phyloP scores from a whole-genome alignment of 2,797 vertebrate species.

The Clarias pachynema region DNA sequence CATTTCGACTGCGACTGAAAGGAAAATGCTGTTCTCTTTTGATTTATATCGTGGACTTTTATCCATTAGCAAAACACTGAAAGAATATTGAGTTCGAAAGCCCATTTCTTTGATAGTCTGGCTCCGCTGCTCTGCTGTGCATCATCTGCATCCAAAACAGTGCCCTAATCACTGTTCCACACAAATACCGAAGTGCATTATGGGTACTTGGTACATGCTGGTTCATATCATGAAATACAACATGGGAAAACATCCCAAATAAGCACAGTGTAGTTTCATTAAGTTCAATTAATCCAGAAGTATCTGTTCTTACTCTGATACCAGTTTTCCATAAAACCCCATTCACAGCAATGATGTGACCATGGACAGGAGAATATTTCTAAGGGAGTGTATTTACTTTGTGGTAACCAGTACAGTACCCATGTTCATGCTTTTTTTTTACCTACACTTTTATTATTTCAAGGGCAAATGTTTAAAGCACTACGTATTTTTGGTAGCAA shows the following conservation, averaged over 20 bases:
- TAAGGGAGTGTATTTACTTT: neutral
- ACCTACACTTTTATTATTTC: neutral
- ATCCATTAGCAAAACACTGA: neutral
- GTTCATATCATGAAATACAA: neutral
- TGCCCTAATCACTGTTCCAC: neutral
- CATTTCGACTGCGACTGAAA: slow-evolving; percentile 12
- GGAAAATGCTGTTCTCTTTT: slow-evolving; percentile 2
- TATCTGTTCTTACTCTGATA: neutral
- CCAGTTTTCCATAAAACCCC: neutral
- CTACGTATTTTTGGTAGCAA: neutral
- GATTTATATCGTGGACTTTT: neutral
- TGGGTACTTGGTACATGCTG: neutral
- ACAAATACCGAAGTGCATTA: neutral
- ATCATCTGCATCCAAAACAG: neutral
- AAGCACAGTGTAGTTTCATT: neutral
- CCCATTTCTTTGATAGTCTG: slow-evolving; percentile 1
- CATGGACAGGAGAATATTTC: neutral
- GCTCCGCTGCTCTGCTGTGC: neutral
- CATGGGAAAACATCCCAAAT: neutral
- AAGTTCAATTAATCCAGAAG: neutral
- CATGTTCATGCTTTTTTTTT: neutral
- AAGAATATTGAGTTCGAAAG: slow-evolving; percentile 2
- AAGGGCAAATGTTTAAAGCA: neutral
- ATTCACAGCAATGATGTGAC: neutral
- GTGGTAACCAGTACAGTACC: neutral